A percentile compares a stretch with the other conserved stretches of the same genome.
These are phyloP conservation scores for Drosophila sproati DNA, from an alignment of 1,140 invertebrate species.

Conservation along the genomic window DNA sequence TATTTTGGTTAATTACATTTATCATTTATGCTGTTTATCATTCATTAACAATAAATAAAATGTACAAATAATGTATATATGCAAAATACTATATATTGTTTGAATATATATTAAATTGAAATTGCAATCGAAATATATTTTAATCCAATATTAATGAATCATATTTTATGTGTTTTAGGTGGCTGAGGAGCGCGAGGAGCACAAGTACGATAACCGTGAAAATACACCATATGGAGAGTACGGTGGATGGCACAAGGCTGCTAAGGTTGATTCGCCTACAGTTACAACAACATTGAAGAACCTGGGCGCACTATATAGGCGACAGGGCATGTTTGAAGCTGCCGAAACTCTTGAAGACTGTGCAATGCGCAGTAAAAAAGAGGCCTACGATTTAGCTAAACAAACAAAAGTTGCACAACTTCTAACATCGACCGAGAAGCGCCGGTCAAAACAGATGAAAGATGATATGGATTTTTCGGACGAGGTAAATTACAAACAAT, in stretches of 20 bases:
- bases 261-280: constrained; percentile 99
- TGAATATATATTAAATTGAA: background rate
- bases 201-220: constrained; percentile 96
- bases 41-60: constrained; percentile 1
- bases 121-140: background rate
- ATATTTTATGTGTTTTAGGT: constrained; percentile 86
- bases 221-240: constrained; percentile 97
- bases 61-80: background rate
- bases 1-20: background rate
- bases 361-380: constrained; percentile 96
- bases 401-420: constrained; percentile 93
- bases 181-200: constrained; percentile 98
- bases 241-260: constrained; percentile 98
- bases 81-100: background rate
- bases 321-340: constrained; percentile 99
- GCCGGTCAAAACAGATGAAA: constrained; percentile 78
- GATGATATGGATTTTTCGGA: constrained; percentile 79
- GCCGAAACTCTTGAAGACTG: constrained; percentile 99
- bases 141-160: constrained; percentile 1
- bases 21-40: constrained; percentile 2
- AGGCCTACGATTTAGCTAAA: constrained; percentile 96
- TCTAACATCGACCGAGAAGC: constrained; percentile 85
- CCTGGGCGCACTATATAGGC: constrained; percentile 97
- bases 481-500: constrained; percentile 56
- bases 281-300: constrained; percentile 99